Base-by-base conservation (phyloP, 2,888 invertebrate species). In the Homarus gammarus region DNA sequence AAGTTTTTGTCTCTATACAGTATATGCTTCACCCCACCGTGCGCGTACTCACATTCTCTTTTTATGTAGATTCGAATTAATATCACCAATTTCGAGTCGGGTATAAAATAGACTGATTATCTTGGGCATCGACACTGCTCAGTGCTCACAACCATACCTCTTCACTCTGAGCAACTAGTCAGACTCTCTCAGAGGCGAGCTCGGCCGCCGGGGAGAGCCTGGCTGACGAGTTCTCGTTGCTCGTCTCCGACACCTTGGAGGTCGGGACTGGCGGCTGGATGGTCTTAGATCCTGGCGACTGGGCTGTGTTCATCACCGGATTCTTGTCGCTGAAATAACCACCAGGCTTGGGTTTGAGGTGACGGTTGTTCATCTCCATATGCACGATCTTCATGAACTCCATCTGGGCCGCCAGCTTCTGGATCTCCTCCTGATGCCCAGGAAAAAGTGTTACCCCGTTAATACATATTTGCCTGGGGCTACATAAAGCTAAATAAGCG, bases 311-410 rank as follows among this genome's bases (percentile, higher is more conserved):
- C 49, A 91, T 70, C 15, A 90, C 75, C 8, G 89, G 86, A 8
- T 91, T 92, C 83, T 93, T 92, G 3, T 92, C 92, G 70, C 92
- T 96, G 94, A 97, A 97, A 94, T 97, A 97, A 1, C 97, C 96
- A 33, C 97, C 97, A 0, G 96, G 96, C 92, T 97, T 96, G 91
- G 97, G 97, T 93, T 97, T 96, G 92, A 98, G 94, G 94, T 98
- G 98, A 8, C 97, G 95, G 94, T 98, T 98, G 95, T 98, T 97
- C 95, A 97, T 96, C 94, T 97, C 97, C 98, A 98, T 98, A 93
- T 97, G 97, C 33, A 98, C 97, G 94, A 97, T 97, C 95, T 97
- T 97, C 97, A 98, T 97, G 94, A 97, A 97, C 94, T 98, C 98
- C 92, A 98, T 97, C 94, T 98, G 97, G 38, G 97, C 97, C 0